Percentiles rank a stretch among this genome's conserved stretches.
Conservation (phyloP, 1,140 invertebrate species). For the Eriocheir sinensis region DNA sequence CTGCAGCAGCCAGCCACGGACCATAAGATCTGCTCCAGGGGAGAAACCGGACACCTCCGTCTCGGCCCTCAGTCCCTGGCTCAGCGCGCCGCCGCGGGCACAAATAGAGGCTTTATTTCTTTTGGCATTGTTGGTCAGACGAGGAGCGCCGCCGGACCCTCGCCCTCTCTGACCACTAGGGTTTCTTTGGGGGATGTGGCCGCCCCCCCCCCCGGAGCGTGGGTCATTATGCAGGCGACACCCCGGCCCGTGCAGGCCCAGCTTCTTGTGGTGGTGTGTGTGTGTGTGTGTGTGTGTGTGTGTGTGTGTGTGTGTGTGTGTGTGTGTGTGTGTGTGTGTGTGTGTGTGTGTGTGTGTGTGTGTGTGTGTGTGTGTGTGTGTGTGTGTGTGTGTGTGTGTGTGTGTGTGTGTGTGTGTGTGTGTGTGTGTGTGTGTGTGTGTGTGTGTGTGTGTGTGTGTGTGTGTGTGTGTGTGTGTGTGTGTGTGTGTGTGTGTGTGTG, state of each 20-base stretch:
- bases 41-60: background rate
- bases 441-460: no score
- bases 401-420: no score
- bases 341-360: no score
- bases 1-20: background rate
- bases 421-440: no score
- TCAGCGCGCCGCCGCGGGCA: background rate
- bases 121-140: background rate
- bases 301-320: no score
- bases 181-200: background rate
- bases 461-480: no score
- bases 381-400: no score
- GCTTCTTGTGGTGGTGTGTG: background rate
- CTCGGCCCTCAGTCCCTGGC: background rate
- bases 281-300: no score
- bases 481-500: no score
- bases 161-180: conserved; percentile 25
- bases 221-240: conserved; percentile 20
- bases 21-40: background rate
- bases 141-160: background rate
- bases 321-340: no score
- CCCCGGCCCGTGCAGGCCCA: background rate
- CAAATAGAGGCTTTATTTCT: background rate
- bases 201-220: background rate
- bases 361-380: no score